Base-by-base conservation (phyloP, 1,140 invertebrate species). In the Papilio polyxenes region DNA sequence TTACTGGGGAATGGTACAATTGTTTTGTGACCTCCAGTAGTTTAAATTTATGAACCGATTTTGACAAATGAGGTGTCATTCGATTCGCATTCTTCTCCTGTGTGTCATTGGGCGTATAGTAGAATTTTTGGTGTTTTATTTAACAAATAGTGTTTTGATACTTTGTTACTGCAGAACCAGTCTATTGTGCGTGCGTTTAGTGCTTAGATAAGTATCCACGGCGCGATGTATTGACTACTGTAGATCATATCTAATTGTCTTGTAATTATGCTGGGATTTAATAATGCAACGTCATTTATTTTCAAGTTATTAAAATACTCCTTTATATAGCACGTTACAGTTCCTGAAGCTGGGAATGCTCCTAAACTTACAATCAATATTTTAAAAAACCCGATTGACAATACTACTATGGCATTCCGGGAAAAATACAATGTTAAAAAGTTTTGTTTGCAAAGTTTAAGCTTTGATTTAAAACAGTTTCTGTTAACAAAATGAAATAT, bases 251-350 rank as follows among this genome's bases (percentile, higher is more conserved):
- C 65, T 72, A 10, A 40, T 72, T 72, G 65, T 72, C 4, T 72
- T 8, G 31, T 72, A 37, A 72, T 72, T 72, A 72, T 72, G 8
- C 23, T 31, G 23, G 37, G 31, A 15, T 31, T 37, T 72, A 72
- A 72, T 13, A 72, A 72, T 72, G 65, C 65, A 72, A 72, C 65
- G 65, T 72, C 31, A 72, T 40, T 72, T 72, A 72, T 72, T 72
- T 72, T 7, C 11, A 11, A 40, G 3, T 72, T 15, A 37, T 72
- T 72, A 37, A 37, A 37, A 65, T 3, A 23, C 9, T 20, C 6
- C 15, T 62, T 65, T 3, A 13, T 23, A 23, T 56, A 56, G 15
- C 15, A 8, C n/a, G 17, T n/a, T n/a, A 59, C 56, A 20, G n/a
- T 59, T 59, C 17, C 56, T 59, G 17, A 59, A n/a, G 17, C 56